phyloP scores from a whole-genome alignment of 2,113 vertebrate species.

The Chloropsis hardwickii region DNA sequence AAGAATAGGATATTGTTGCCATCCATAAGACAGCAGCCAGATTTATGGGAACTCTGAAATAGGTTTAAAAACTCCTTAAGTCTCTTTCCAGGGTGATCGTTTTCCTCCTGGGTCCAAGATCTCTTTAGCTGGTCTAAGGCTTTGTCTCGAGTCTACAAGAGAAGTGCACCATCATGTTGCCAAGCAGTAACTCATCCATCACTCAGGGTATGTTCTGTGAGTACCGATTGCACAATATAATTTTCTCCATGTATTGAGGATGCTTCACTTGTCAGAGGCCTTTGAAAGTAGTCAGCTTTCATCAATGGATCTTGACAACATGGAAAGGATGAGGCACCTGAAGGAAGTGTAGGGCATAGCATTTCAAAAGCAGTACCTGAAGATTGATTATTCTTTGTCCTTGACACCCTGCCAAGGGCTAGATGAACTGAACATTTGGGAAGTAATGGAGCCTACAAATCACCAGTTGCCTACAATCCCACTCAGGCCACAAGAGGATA shows the following conservation, averaged over 20 bases:
- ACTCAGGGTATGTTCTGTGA: constrained; percentile 18
- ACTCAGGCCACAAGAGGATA: constrained; percentile 34
- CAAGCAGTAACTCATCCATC: constrained; percentile 27
- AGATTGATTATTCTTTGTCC: constrained; percentile 75
- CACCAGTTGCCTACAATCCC: constrained; percentile 52
- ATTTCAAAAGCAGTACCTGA: constrained; percentile 69
- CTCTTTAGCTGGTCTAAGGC: not conserved
- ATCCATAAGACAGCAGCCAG: constrained; percentile 1
- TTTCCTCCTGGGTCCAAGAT: not conserved
- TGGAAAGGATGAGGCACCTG: constrained; percentile 70
- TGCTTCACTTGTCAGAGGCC: constrained; percentile 61
- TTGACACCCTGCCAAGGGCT: constrained; percentile 75
- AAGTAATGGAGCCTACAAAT: constrained; percentile 76
- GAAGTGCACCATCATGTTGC: not conserved
- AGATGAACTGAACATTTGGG: constrained; percentile 66
- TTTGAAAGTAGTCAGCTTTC: constrained; percentile 70
- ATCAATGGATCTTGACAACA: constrained; percentile 71
- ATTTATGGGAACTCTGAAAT: constrained; percentile 26
- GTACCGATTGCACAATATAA: constrained; percentile 16
- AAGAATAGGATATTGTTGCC: not conserved
- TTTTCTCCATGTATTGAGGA: constrained; percentile 40
- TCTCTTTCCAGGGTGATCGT: not conserved
- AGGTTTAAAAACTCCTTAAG: not conserved
- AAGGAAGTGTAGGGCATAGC: constrained; percentile 53
- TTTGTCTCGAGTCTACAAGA: not conserved